These are phyloP conservation scores for Squalus acanthias DNA, from an alignment of 2,797 vertebrate genomes.

Conservation along the genomic window DNA sequence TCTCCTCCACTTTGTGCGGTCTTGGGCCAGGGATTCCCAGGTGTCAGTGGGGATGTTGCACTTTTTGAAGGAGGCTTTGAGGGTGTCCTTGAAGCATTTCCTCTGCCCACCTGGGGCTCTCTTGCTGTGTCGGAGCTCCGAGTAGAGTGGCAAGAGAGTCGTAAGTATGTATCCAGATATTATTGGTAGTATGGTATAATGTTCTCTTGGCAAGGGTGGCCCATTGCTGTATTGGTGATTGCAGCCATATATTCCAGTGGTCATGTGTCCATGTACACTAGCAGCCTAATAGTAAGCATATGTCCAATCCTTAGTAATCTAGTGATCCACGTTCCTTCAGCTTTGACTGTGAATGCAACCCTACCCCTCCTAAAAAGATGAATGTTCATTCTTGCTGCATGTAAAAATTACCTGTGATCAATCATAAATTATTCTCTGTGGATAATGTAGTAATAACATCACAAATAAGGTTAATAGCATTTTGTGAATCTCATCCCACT, in stretches of 20 bases:
- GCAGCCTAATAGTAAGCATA: background rate
- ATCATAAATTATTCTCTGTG: background rate
- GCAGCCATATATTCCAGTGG: background rate
- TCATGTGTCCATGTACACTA: background rate
- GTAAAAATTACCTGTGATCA: background rate
- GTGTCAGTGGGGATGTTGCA: too few relatives aligned
- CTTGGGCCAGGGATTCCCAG: too few relatives aligned
- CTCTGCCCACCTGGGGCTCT: too few relatives aligned
- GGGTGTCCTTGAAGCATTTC: too few relatives aligned
- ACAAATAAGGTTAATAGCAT: background rate
- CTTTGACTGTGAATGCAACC: background rate
- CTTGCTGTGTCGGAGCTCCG: too few relatives aligned
- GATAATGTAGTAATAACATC: background rate
- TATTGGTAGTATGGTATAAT: background rate
- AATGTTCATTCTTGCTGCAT: background rate
- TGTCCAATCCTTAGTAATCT: background rate
- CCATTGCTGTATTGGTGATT: background rate
- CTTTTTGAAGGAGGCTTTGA: too few relatives aligned
- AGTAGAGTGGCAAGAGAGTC: background rate
- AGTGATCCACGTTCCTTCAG: background rate
- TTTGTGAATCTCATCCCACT: background rate
- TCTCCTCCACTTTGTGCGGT: too few relatives aligned
- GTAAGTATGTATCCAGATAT: background rate
- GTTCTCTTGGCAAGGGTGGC: background rate
- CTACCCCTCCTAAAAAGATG: background rate